Evolutionary conservation across 2,888 invertebrate genomes (phyloP), one percentile per base, ranked within the genome.

Genomic region (Cheilosia scutellata): DNA sequence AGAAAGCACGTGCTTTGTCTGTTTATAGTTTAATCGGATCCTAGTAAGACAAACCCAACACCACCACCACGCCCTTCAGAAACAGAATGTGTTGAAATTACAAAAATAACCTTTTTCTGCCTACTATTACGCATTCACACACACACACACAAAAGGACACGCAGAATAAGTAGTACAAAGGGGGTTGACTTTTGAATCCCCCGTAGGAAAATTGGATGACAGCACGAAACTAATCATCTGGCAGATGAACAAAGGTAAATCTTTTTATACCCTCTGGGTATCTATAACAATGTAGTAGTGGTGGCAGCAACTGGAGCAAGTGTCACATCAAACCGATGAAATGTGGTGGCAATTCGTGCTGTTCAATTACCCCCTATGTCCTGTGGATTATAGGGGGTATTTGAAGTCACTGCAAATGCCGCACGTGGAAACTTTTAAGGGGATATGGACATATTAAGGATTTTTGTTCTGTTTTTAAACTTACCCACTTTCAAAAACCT

Each of bases 151-250:
- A 16, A 7, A 2, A 47, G 20, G 47, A 47, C 20, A 51, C 11
- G 5, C 25, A 25, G 27, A 25, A 25, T 27, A 11, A 13, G 1
- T 13, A 16, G 7, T 47, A 27, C 27, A 9, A 51, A 51, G 40
- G 40, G 49, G 40, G 49, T 40, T 76, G 51, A 16, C 62, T 70
- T 31, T 75, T 25, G 6, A 63, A 51, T 49, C 5, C 63, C 42
- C 33, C 2, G 2, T 70, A 66, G 80, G 68, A 49, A 82, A 80
- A 75, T 80, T 75, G 53, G 29, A 47, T 42, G 62, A 55, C 62
- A 49, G 75, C 80, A 68, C 53, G 80, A 40, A 74, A 68, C 80
- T 68, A 80, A 80, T 80, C 66, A 68, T 68, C 55, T 44, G 80
- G 53, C 63, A 63, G 47, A 40, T 57, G 40, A 63, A 37, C 68